These are phyloP conservation scores for Terebella lapidaria DNA, from an alignment of 2,888 invertebrate genomes.

Conservation along the genomic window DNA sequence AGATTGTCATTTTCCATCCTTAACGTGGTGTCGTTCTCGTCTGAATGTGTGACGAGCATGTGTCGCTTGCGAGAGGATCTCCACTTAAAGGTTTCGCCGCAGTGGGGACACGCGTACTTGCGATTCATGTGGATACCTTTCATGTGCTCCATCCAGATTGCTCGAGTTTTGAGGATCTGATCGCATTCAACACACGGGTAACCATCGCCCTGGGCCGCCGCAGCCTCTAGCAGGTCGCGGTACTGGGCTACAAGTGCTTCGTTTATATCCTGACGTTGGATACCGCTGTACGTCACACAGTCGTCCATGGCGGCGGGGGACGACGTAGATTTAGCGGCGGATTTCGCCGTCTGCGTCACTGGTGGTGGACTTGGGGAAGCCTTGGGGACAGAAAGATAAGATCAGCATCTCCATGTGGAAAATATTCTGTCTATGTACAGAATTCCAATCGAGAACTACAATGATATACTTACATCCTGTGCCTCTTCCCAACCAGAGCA, in stretches of 20 bases:
- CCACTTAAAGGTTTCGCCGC: conserved; percentile 2
- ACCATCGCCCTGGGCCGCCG: not conserved
- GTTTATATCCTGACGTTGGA: not conserved
- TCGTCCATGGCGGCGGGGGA: not conserved
- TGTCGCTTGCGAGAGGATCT: not conserved
- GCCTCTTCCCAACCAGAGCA: not conserved
- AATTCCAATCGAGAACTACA: not conserved
- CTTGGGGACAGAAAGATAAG: no score
- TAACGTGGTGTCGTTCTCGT: not conserved
- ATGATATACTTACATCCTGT: not conserved
- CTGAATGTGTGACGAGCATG: not conserved
- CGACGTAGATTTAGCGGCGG: not conserved
- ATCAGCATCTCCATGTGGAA: no score
- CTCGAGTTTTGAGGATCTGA: not conserved
- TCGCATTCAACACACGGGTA: conserved; percentile 1
- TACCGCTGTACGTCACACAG: not conserved
- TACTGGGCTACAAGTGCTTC: not conserved
- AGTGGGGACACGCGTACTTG: not conserved
- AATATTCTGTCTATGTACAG: no score
- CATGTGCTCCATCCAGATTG: conserved; percentile 1
- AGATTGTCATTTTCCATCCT: no score
- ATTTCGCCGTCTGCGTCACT: not conserved
- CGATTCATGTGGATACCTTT: conserved; percentile 1
- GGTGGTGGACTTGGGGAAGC: no score
- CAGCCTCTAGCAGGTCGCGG: not conserved